phyloP scores from a whole-genome alignment of 2,113 vertebrate species.

The Rhabdornis inornatus region DNA sequence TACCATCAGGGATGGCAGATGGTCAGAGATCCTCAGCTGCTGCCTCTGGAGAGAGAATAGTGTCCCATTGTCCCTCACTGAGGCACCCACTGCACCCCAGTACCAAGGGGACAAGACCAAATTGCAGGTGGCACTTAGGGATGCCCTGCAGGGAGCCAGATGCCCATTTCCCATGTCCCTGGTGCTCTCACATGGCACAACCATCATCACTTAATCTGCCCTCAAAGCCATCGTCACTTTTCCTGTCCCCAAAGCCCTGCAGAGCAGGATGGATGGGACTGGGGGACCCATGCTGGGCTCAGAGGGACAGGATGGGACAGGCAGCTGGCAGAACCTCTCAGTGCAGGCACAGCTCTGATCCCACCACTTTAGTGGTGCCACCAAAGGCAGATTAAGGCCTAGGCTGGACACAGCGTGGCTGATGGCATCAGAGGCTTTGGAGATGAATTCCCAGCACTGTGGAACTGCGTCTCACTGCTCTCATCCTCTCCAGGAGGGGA shows the following conservation, averaged over 20 bases:
- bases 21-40: not conserved
- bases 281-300: not conserved
- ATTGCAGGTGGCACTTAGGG: not conserved
- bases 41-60: not conserved
- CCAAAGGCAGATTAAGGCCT: not conserved
- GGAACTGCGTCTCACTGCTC: not conserved
- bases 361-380: too few species aligned
- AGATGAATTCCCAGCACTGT: not conserved
- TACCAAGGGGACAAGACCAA: rapidly evolving
- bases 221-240: not conserved
- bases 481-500: not conserved
- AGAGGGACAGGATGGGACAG: not conserved
- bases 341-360: not conserved
- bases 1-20: not conserved
- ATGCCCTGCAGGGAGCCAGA: not conserved
- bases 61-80: rapidly evolving
- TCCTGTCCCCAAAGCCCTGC: not conserved
- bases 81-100: not conserved
- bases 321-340: not conserved
- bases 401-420: rapidly evolving
- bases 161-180: not conserved
- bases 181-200: not conserved
- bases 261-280: not conserved
- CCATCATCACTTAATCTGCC: not conserved
- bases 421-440: not conserved